Percentiles rank a stretch among this genome's conserved stretches.
Conservation (phyloP, 2,797 vertebrate species). For the Apogon hyalosoma region DNA sequence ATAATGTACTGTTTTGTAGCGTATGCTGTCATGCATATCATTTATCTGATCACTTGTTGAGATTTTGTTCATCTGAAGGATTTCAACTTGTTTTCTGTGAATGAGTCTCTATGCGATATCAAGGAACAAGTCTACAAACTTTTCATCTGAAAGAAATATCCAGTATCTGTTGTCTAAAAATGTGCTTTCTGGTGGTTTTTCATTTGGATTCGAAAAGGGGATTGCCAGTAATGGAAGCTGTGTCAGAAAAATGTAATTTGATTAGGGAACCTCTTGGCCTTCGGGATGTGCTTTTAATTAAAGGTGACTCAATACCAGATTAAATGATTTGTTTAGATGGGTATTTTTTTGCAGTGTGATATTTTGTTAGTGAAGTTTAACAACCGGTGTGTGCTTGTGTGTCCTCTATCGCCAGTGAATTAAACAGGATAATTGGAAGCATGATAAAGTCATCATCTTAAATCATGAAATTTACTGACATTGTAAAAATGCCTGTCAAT, state of each 20-base stretch:
- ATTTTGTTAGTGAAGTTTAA: conserved; percentile 58
- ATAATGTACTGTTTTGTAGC: no score
- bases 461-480: conserved; percentile 56
- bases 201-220: conserved; percentile 19
- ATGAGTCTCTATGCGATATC: no score
- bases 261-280: conserved; percentile 33
- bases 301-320: conserved; percentile 21
- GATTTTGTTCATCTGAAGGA: no score
- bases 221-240: conserved; percentile 2
- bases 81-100: no score
- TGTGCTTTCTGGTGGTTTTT: conserved; percentile 6
- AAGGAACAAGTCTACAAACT: no score
- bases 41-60: no score
- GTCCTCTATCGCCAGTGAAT: conserved; percentile 49
- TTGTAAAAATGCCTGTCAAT: conserved; percentile 63
- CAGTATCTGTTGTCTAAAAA: not conserved
- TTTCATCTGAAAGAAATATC: no score
- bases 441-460: conserved; percentile 65
- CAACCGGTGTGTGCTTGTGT: conserved; percentile 55
- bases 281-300: conserved; percentile 9
- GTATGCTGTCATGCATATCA: no score
- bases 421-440: conserved; percentile 69
- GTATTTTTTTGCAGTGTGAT: conserved; percentile 38
- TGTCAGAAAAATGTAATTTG: conserved; percentile 31
- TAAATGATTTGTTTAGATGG: conserved; percentile 26